Conservation (phyloP, 2,888 invertebrate species). For the Marronus borbonicus region DNA sequence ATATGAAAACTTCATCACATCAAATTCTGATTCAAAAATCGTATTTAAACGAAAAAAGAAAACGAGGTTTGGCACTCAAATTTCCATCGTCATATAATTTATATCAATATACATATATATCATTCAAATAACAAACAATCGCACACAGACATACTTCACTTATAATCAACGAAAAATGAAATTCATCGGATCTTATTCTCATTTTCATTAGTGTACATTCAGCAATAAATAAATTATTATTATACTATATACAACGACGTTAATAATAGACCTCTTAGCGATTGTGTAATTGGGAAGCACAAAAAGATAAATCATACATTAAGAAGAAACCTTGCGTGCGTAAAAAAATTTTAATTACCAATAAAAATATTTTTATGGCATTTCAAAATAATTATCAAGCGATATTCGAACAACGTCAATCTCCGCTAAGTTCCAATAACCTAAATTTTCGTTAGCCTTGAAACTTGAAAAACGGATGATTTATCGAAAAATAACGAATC, state of each 20-base stretch:
- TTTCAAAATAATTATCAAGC: slow-evolving; percentile 23
- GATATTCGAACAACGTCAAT: background rate
- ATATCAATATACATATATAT: too few species aligned
- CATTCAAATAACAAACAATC: background rate
- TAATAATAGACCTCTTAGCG: slow-evolving; percentile 21
- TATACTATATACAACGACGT: slow-evolving; percentile 29
- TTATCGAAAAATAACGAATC: background rate
- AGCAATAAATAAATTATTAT: slow-evolving; percentile 40
- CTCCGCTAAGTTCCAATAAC: slow-evolving; percentile 7
- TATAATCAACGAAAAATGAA: background rate
- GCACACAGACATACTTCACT: background rate
- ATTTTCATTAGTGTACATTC: background rate
- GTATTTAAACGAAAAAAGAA: background rate
- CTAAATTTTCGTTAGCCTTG: slow-evolving; percentile 13
- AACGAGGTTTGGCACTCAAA: slow-evolving; percentile 15
- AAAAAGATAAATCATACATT: slow-evolving; percentile 7
- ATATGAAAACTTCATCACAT: too few species aligned
- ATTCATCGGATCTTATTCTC: background rate
- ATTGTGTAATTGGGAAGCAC: slow-evolving; percentile 17
- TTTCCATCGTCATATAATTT: background rate
- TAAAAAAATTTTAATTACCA: slow-evolving; percentile 30
- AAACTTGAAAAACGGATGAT: background rate
- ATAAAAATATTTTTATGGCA: slow-evolving; percentile 27
- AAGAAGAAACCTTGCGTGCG: background rate
- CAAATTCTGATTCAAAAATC: too few species aligned